phyloP scores from a whole-genome alignment of 2,113 vertebrate species.

The Fulica atra region DNA sequence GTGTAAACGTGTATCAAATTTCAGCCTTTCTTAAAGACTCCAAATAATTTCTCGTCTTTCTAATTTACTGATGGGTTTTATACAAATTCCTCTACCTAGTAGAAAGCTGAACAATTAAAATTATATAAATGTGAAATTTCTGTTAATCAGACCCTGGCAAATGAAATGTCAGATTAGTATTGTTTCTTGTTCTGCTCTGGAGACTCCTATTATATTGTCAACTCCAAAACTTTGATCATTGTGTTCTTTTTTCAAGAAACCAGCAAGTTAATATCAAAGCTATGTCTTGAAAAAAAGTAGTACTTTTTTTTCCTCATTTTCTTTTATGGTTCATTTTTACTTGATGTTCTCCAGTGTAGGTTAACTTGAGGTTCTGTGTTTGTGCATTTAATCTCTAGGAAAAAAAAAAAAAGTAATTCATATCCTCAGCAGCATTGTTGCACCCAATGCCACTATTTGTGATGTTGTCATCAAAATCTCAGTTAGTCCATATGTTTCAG shows the following conservation, averaged over 20 bases:
- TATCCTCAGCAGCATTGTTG: not conserved
- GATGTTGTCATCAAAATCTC: not conserved
- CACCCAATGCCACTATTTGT: fast-evolving
- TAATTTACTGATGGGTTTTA: not conserved
- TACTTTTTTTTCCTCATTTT: not conserved
- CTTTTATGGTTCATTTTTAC: not conserved
- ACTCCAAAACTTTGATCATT: not conserved
- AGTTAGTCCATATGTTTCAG: not conserved
- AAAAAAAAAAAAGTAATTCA: not conserved
- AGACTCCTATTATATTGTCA: not conserved
- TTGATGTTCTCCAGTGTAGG: not conserved
- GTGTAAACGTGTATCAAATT: not conserved
- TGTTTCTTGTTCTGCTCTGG: not conserved
- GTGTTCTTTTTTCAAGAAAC: not conserved
- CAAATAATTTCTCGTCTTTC: not conserved
- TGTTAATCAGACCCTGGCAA: not conserved
- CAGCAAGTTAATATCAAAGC: not conserved
- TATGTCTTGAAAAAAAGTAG: not conserved
- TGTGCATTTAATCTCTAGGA: not conserved
- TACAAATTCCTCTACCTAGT: not conserved
- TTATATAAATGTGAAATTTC: not conserved
- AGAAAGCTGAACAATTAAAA: not conserved
- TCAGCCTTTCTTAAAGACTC: not conserved
- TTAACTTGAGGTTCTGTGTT: not conserved
- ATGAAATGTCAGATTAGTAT: not conserved